Percentiles rank a stretch among this genome's conserved stretches.
These are phyloP conservation scores for Helostoma temminkii DNA, from an alignment of 2,797 vertebrate species.

Conservation along the genomic window DNA sequence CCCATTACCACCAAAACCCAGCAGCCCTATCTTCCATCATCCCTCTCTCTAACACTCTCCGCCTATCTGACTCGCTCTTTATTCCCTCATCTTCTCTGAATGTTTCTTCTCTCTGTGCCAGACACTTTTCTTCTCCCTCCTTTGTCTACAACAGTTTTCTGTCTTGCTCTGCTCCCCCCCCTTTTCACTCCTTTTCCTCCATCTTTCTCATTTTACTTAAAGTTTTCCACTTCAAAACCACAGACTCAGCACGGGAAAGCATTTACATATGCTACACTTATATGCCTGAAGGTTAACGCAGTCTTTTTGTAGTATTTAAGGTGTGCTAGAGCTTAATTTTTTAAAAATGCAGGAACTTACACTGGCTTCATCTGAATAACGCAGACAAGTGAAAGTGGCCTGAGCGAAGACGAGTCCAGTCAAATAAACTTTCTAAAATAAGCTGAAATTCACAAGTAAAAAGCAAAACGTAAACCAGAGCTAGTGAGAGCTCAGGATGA, in stretches of 20 bases:
- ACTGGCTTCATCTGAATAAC: too few species aligned
- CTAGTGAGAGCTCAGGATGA: too few species aligned
- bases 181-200: background rate
- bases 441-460: too few species aligned
- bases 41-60: conserved; percentile 25
- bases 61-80: conserved; percentile 17
- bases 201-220: background rate
- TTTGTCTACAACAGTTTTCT: background rate
- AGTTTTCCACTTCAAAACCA: background rate
- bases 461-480: too few species aligned
- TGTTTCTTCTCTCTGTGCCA: conserved; percentile 39
- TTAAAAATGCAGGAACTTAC: too few species aligned
- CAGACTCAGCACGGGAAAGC: background rate
- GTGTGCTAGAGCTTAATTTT: background rate
- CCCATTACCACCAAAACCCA: conserved; percentile 65
- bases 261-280: background rate
- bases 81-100: conserved; percentile 49
- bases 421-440: too few species aligned
- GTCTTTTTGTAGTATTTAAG: background rate
- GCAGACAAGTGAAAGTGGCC: too few species aligned
- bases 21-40: conserved; percentile 47
- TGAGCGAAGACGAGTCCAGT: too few species aligned
- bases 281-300: background rate
- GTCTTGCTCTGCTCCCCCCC: background rate
- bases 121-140: background rate